Conservation (phyloP, 2,797 vertebrate genomes). For the Smutsia gigantea region DNA sequence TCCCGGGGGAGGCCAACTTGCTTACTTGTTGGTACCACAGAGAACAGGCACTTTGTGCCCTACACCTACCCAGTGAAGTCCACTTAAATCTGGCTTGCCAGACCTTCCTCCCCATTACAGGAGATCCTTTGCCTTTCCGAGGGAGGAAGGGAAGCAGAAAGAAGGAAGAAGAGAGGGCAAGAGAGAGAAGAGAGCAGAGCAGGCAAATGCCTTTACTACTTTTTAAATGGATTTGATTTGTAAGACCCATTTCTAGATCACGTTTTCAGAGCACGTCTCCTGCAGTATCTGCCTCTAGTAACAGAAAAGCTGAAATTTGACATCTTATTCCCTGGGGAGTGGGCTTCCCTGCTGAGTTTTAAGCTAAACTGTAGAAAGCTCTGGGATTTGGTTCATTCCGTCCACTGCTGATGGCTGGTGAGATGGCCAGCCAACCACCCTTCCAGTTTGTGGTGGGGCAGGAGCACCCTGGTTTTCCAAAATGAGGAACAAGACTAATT, state of each 20-base stretch:
- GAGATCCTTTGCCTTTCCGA: not conserved
- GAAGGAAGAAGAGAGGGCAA: not conserved
- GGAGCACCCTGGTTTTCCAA: not conserved
- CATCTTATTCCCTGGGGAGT: not conserved
- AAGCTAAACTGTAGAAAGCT: not conserved
- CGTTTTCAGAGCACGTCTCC: not conserved
- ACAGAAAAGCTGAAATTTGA: not conserved
- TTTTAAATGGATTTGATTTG: constrained; percentile 9
- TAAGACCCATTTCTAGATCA: not conserved
- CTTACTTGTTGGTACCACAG: not conserved
- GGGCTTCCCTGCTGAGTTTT: not conserved
- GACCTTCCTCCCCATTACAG: not conserved
- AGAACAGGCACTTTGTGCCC: not conserved
- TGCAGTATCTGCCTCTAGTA: not conserved
- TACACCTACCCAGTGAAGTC: not conserved
- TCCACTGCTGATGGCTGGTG: not conserved
- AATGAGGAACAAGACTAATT: not conserved
- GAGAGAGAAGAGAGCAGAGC: not conserved
- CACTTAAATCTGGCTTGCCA: not conserved
- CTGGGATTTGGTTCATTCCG: not conserved
- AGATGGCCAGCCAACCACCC: not conserved
- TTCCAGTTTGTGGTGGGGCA: rapidly evolving
- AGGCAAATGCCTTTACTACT: not conserved
- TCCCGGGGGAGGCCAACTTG: not conserved
- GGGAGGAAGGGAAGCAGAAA: not conserved